These are phyloP conservation scores for Luscinia luscinia DNA, from an alignment of 2,797 vertebrate species.

Conservation along the genomic window DNA sequence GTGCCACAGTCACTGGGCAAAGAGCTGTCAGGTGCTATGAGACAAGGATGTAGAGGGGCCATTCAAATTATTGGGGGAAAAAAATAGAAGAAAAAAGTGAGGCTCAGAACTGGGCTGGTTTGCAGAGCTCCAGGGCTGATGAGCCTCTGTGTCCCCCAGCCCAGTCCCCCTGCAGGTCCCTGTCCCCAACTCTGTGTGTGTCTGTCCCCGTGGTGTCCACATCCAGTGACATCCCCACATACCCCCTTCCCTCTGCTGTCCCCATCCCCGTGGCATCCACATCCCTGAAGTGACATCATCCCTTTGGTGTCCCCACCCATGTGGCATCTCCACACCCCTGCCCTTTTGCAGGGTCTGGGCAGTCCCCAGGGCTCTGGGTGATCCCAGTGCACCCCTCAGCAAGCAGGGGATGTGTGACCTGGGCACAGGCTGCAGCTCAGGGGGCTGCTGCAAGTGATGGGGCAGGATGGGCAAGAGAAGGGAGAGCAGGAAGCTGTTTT, in stretches of 20 bases:
- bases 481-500: neutral
- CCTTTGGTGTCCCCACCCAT: neutral
- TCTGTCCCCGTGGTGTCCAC: neutral
- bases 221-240: neutral
- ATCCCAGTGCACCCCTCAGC: neutral
- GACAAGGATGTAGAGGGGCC: neutral
- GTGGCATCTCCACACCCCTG: neutral
- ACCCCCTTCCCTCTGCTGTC: neutral
- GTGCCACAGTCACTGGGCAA: rapidly evolving
- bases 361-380: neutral
- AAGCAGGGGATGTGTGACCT: rapidly evolving
- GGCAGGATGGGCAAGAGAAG: neutral
- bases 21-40: rapidly evolving
- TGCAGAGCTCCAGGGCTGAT: neutral
- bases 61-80: neutral
- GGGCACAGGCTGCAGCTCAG: neutral
- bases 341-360: rapidly evolving
- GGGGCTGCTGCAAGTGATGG: neutral
- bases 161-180: neutral
- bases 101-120: rapidly evolving
- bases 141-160: neutral
- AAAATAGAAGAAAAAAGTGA: rapidly evolving
- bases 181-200: neutral
- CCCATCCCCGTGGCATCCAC: neutral
- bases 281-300: neutral